A percentile compares a stretch with the other conserved stretches of the same genome.
phyloP scores from a whole-genome alignment of 2,797 vertebrate species.

The Schizothorax lantsangensis region DNA sequence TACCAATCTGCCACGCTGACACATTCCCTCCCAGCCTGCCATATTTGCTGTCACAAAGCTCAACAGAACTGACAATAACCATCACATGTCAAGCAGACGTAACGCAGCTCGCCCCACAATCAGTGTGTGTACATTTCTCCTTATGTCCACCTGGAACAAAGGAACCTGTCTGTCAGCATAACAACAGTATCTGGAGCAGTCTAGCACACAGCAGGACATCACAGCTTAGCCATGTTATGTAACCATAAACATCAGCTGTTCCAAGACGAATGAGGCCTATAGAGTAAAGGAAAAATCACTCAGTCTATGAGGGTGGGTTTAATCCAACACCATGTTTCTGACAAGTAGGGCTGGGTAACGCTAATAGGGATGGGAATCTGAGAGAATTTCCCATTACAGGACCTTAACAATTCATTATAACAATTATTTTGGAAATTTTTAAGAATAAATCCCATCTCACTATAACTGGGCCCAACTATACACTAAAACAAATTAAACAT shows the following conservation, averaged over 20 bases:
- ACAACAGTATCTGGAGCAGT: conserved; percentile 36
- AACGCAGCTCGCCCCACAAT: background rate
- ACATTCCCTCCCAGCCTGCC: background rate
- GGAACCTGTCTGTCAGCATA: conserved; percentile 49
- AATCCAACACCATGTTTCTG: background rate
- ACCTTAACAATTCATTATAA: background rate
- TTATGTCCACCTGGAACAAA: conserved; percentile 39
- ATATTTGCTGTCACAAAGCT: conserved; percentile 27
- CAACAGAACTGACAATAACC: conserved; percentile 38
- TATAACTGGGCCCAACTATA: too few relatives aligned
- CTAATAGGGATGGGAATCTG: background rate
- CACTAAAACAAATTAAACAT: background rate
- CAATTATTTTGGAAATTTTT: background rate
- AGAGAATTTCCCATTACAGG: background rate
- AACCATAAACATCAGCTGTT: conserved; percentile 57
- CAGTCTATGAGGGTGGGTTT: background rate
- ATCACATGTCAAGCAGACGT: conserved; percentile 32
- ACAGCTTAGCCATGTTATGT: conserved; percentile 47
- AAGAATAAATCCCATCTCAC: background rate
- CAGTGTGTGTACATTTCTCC: conserved; percentile 27
- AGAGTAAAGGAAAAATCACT: conserved; percentile 30
- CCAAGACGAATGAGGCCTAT: conserved; percentile 22
- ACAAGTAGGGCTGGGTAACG: background rate
- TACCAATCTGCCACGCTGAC: conserved; percentile 40
- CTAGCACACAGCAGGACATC: conserved; percentile 45